Conservation (phyloP, 2,113 vertebrate species). For the Phodopus roborovskii region DNA sequence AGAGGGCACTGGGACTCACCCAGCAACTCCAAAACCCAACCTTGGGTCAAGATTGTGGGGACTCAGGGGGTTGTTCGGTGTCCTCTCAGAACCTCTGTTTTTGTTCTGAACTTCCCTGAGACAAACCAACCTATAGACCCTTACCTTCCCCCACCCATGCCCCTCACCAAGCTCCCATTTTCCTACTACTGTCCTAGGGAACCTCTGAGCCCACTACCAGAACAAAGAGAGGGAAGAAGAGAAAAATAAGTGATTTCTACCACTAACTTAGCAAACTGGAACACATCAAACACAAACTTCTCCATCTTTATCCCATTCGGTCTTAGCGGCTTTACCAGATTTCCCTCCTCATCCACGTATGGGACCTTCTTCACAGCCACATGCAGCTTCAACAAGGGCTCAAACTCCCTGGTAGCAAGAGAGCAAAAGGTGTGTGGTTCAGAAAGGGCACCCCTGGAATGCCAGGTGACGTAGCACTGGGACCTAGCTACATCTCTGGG, state of each 20-base stretch:
- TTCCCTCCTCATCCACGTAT: constrained; percentile 91
- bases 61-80: rapidly evolving
- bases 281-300: constrained; percentile 98
- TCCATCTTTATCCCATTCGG: constrained; percentile 98
- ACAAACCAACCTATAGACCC: neutral
- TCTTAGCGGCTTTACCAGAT: constrained; percentile 90
- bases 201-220: neutral
- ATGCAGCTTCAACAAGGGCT: constrained; percentile 90
- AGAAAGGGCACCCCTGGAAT: rapidly evolving
- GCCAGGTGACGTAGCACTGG: rapidly evolving
- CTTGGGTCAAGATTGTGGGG: too few species aligned
- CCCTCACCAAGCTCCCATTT: neutral
- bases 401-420: constrained; percentile 84
- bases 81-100: neutral
- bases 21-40: neutral
- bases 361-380: constrained; percentile 96
- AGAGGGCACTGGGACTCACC: too few species aligned
- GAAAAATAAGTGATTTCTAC: neutral
- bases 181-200: neutral
- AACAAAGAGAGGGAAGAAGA: neutral
- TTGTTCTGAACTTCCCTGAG: neutral
- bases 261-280: constrained; percentile 95
- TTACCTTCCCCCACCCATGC: neutral
- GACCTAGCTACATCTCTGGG: neutral
- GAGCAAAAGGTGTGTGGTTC: neutral